Base-by-base conservation (phyloP, 2,113 vertebrate species). In the Butorides virescens region DNA sequence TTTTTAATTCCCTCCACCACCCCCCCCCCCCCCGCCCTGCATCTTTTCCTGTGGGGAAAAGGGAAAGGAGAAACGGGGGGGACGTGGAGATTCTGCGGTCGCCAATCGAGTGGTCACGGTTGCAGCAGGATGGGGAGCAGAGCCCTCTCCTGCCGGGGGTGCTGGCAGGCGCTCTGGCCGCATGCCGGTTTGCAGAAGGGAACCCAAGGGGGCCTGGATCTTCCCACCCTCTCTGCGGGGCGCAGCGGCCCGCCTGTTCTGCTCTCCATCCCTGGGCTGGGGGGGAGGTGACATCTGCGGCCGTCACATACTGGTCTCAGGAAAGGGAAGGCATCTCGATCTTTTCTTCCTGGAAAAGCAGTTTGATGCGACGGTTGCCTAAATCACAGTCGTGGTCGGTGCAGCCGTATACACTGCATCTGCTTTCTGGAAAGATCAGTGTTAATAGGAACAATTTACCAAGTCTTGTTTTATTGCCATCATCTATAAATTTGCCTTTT, bases 341-440 rank as follows among this genome's bases (percentile, higher is more conserved):
- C 44, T 59, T 15, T 52, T 37, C 53, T 30, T 72, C 15, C 22
- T 2, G 34, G 56, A 39, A 46, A 67, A 71, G 26, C 73, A 2
- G 15, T 29, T 29, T 17, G 61, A 16, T 67, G 4, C 1, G 20
- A 2, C 4, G 47, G 9, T 71, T 55, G 52, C 42, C 62, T 32
- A 36, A 72, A 66, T 71, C 36, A 3, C 53, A 26, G 42, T 9
- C 2, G 5, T 10, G 78, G 71, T 72, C 82, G 39, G 16, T 8
- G 63, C 75, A 53, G 71, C 75, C 5, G 0, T 47, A 7, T 21
- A 46, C 11, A 27, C 29, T 42, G 8, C 58, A 5, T 59, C 77
- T 63, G 50, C 42, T 37, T 92, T 96, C 87, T 90, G 53, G 70
- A 91, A 76, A 8, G n/a, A 76, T 92, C 78, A 79, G 44, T 22